Percentiles rank a stretch among this genome's conserved stretches.
These are phyloP conservation scores for Cettia cetti DNA, from an alignment of 2,113 vertebrate genomes.

Conservation along the genomic window DNA sequence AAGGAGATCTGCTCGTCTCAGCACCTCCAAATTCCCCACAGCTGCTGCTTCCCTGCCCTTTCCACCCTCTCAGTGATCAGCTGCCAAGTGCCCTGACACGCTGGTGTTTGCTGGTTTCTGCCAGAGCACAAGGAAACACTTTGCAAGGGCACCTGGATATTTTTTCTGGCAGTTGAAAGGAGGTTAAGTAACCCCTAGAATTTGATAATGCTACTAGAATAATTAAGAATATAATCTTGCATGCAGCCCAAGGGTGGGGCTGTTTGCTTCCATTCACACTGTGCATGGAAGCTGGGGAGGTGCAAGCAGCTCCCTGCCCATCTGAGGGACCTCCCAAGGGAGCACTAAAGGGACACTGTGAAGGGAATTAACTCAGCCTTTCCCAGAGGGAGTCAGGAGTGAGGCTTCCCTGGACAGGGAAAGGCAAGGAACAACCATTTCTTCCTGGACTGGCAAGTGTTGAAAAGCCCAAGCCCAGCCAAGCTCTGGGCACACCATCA, in stretches of 20 bases:
- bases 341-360: conserved; percentile 1
- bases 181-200: neutral
- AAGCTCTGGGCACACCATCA: neutral
- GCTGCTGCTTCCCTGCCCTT: neutral
- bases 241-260: neutral
- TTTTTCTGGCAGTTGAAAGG: conserved; percentile 3
- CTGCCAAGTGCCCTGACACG: neutral
- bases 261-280: neutral
- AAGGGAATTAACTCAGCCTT: conserved; percentile 63
- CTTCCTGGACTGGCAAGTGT: neutral
- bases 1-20: neutral
- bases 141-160: neutral
- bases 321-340: conserved; percentile 53
- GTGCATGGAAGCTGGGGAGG: neutral
- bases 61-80: neutral
- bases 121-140: neutral
- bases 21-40: neutral
- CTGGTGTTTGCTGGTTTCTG: neutral
- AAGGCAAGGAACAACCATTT: neutral
- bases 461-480: neutral
- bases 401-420: conserved; percentile 43
- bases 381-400: conserved; percentile 67
- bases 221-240: neutral
- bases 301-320: neutral
- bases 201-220: neutral